phyloP scores from a whole-genome alignment of 2,888 invertebrate species.

The Incurvaria masculella region DNA sequence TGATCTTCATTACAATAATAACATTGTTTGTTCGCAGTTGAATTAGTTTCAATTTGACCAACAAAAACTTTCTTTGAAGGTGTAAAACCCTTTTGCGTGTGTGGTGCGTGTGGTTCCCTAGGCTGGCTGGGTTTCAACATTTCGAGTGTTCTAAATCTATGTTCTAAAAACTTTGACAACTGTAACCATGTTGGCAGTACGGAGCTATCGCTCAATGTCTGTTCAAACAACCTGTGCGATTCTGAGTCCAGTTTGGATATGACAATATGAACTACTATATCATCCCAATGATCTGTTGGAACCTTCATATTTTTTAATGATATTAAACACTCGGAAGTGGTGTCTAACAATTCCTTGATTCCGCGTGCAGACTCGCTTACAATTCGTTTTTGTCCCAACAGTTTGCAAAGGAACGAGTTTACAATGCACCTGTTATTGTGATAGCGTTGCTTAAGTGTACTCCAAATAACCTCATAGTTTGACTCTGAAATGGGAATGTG shows the following conservation, averaged over 20 bases:
- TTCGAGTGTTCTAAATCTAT: conserved; percentile 19
- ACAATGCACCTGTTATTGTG: conserved; percentile 16
- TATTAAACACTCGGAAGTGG: conserved; percentile 18
- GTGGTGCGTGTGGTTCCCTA: conserved; percentile 2
- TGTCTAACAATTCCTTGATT: conserved; percentile 18
- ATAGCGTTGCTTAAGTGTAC: conserved; percentile 12
- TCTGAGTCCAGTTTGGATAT: conserved; percentile 17
- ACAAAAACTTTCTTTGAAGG: neutral
- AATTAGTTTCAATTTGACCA: neutral
- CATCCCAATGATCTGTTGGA: conserved; percentile 8
- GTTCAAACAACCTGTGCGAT: conserved; percentile 16
- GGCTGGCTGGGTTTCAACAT: conserved; percentile 9
- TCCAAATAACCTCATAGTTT: conserved; percentile 15
- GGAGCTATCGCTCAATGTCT: conserved; percentile 10
- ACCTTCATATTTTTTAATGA: conserved; percentile 16
- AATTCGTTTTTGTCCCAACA: conserved; percentile 15
- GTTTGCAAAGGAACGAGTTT: conserved; percentile 13
- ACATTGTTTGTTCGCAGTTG: neutral
- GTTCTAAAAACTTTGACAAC: conserved; percentile 16
- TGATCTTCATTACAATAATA: neutral
- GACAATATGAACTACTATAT: neutral
- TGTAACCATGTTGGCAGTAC: conserved; percentile 13
- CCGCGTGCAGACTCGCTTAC: conserved; percentile 9
- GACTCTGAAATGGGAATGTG: conserved; percentile 10
- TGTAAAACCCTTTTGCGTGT: neutral